Evolutionary conservation across 2,797 vertebrate genomes (phyloP).

Genomic region (Melanotaenia maccullochi): DNA sequence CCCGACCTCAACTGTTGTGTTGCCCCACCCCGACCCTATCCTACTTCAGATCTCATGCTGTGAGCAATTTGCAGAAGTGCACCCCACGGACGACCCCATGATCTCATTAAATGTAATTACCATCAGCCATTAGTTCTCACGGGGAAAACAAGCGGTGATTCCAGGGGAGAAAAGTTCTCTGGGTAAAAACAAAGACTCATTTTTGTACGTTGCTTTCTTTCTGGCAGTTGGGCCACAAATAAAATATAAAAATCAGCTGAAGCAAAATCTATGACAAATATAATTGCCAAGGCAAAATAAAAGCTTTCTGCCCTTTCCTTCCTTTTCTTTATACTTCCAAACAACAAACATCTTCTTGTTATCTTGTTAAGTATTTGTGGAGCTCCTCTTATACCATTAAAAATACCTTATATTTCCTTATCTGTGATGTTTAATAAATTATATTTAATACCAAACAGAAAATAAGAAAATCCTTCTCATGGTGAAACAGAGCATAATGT

Average conservation of each 20-base stretch:
- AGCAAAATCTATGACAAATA: background rate
- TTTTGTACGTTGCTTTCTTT: constrained; percentile 8
- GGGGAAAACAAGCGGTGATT: constrained; percentile 16
- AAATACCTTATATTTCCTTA: background rate
- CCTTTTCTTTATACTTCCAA: no score
- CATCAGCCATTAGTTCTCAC: constrained; percentile 73
- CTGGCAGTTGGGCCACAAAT: background rate
- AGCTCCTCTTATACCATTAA: background rate
- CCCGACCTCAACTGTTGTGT: constrained; percentile 34
- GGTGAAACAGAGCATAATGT: background rate
- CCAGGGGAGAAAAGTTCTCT: constrained; percentile 22
- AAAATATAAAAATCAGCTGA: background rate
- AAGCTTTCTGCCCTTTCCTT: background rate
- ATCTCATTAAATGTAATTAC: constrained; percentile 86
- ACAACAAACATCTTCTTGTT: background rate
- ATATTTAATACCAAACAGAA: background rate
- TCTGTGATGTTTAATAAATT: background rate
- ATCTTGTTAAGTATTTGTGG: background rate
- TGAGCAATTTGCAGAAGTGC: constrained; percentile 81
- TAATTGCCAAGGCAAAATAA: background rate
- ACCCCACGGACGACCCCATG: constrained; percentile 76
- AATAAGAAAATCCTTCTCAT: background rate
- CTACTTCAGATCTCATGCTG: constrained; percentile 78
- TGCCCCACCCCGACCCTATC: constrained; percentile 49
- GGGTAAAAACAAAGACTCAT: constrained; percentile 27